phyloP scores from a whole-genome alignment of 2,113 vertebrate genomes.

The Ceratotherium simum region DNA sequence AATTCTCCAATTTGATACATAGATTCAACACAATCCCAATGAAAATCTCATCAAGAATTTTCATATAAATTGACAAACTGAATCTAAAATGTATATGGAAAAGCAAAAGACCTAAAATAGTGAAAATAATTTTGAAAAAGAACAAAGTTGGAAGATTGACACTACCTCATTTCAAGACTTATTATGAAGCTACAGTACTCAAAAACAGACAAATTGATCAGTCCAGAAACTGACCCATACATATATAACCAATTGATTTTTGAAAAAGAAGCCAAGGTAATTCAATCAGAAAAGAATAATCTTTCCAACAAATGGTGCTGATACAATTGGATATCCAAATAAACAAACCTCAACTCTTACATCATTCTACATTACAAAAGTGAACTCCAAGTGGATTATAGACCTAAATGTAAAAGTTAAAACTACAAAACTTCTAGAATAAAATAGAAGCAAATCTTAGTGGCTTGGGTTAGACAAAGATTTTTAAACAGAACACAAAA shows the following conservation, averaged over 20 bases:
- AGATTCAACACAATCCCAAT: not conserved
- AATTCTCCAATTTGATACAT: not conserved
- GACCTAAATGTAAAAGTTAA: not conserved
- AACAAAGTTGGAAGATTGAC: not conserved
- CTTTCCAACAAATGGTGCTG: not conserved
- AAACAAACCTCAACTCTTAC: not conserved
- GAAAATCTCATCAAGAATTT: not conserved
- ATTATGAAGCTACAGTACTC: not conserved
- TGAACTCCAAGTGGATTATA: not conserved
- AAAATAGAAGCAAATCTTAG: not conserved
- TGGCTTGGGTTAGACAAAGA: not conserved
- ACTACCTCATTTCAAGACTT: not conserved
- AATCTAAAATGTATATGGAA: not conserved
- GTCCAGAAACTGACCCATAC: not conserved
- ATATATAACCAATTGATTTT: not conserved
- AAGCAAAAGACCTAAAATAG: not conserved
- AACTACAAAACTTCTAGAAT: not conserved
- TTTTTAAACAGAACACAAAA: not conserved
- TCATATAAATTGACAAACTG: not conserved
- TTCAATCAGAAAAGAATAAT: slow-evolving; percentile 3
- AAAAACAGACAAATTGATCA: not conserved
- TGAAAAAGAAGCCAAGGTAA: not conserved
- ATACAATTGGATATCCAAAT: not conserved
- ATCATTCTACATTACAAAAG: not conserved
- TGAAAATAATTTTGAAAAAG: slow-evolving; percentile 11